A percentile compares a stretch with the other conserved stretches of the same genome.
Conservation (phyloP, 2,113 vertebrate species). For the Scomber japonicus region DNA sequence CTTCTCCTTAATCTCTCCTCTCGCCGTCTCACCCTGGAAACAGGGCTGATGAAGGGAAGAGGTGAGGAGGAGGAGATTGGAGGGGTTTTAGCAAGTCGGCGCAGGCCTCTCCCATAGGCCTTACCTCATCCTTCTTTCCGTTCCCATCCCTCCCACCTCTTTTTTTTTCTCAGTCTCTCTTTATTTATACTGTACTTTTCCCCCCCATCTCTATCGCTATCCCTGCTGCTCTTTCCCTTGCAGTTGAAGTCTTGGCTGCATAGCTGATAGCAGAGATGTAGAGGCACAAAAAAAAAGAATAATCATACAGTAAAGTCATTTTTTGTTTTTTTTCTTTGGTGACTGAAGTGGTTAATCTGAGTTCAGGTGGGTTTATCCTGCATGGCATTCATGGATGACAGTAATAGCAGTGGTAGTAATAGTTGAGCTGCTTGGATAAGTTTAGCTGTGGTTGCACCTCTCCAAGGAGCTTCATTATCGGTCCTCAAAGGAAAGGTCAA, state of each 20-base stretch:
- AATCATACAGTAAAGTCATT: not conserved
- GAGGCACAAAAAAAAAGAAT: not conserved
- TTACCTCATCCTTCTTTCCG: slow-evolving; percentile 77
- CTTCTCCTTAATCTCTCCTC: slow-evolving; percentile 23
- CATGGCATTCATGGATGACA: slow-evolving; percentile 39
- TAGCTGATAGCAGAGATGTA: not conserved
- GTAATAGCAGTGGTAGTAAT: slow-evolving; percentile 25
- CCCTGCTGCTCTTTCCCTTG: not conserved
- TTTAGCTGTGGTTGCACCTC: slow-evolving; percentile 49
- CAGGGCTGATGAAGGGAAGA: slow-evolving; percentile 42
- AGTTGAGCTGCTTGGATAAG: slow-evolving; percentile 27
- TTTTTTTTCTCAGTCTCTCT: slow-evolving; percentile 43
- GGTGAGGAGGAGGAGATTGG: slow-evolving; percentile 37
- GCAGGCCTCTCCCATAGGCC: slow-evolving; percentile 59
- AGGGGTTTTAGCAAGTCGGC: slow-evolving; percentile 44
- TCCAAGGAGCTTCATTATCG: slow-evolving; percentile 63
- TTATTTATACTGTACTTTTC: slow-evolving; percentile 57
- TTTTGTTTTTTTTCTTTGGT: slow-evolving; percentile 1
- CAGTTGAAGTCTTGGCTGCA: slow-evolving; percentile 19
- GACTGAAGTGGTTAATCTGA: slow-evolving; percentile 24
- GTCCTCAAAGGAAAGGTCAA: slow-evolving; percentile 73
- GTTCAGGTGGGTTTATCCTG: slow-evolving; percentile 45
- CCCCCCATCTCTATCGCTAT: slow-evolving; percentile 1
- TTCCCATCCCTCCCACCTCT: slow-evolving; percentile 68
- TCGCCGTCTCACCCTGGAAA: slow-evolving; percentile 43